Evolutionary conservation across 2,797 vertebrate species (phyloP), one percentile per base, ranked within the genome.

Genomic region (Holocentrus rufus): DNA sequence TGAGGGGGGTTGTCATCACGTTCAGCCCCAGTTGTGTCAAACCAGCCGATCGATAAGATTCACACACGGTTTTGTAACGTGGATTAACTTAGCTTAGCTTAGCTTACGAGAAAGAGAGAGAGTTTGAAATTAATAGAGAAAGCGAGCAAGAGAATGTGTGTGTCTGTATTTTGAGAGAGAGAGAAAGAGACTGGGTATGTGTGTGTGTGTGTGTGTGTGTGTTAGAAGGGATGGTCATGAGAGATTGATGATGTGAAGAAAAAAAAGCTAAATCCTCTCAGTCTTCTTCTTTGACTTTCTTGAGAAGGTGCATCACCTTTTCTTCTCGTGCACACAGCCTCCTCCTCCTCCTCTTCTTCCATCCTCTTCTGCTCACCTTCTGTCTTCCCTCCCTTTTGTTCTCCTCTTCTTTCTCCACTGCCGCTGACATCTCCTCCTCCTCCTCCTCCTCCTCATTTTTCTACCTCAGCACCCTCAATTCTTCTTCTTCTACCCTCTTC

Each of bases 21-120:
- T 74, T 80, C 71, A 77, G 39, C 49, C 57, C 34, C 54, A 50
- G 69, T 74, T 76, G 72, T 81, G 64, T 72, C 73, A 61, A 75
- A 76, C 47, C 78, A 67, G 61, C 10, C 42, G 62, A 73, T 90
- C 89, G 66, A 93, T 90, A 60, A 55, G 74, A 25, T 76, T 86
- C 84, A 66, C 69, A 75, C 77, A 23, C 57, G 76, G 58, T 69
- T 83, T 52, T 77, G 62, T 27, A 15, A 44, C 59, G 34, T 30
- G 36, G 50, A 18, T 7, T 2, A 39, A 54, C 61, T 27, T 25
- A 2, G 20, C 25, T 56, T 0, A 8, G 9, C 8, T 39, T 39
- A 39, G 36, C 36, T 1, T 4, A 8, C 1, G 31, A 8, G 2
- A 8, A 8, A 1, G 31, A 8, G 31, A 8, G 31, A 2, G 2